These are phyloP conservation scores for Himalopsyche tibetana DNA, from an alignment of 2,888 invertebrate genomes.

Conservation along the genomic window DNA sequence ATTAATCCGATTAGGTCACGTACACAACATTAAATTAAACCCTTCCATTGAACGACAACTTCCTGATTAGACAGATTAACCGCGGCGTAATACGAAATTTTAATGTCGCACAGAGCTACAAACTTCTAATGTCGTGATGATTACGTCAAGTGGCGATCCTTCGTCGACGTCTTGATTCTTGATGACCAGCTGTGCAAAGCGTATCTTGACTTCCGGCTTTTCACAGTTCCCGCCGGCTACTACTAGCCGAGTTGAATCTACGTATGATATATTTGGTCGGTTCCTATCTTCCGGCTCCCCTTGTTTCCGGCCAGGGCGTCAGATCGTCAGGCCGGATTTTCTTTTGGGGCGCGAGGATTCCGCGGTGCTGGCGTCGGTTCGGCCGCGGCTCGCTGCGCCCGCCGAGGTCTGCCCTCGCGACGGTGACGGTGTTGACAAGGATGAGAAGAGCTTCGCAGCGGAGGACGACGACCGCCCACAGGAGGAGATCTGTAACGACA, in stretches of 20 bases:
- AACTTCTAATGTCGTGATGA: neutral
- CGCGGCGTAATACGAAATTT: slow-evolving; percentile 27
- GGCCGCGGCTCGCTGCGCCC: slow-evolving; percentile 42
- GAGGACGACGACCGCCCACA: slow-evolving; percentile 44
- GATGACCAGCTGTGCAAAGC: neutral
- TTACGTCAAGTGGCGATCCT: no score
- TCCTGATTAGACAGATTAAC: slow-evolving; percentile 40
- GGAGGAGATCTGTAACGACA: slow-evolving; percentile 59
- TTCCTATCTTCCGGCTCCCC: slow-evolving; percentile 5
- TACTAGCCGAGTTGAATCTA: neutral
- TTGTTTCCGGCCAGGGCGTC: slow-evolving; percentile 32
- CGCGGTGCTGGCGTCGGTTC: slow-evolving; percentile 27
- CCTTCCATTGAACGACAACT: slow-evolving; percentile 19
- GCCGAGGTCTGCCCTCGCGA: slow-evolving; percentile 37
- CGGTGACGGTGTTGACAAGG: slow-evolving; percentile 13
- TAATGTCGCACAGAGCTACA: slow-evolving; percentile 38
- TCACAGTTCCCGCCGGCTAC: neutral
- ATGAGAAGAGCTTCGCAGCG: slow-evolving; percentile 42
- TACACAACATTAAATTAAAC: slow-evolving; percentile 22
- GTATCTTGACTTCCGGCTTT: neutral
- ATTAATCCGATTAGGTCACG: slow-evolving; percentile 32
- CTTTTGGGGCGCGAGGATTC: slow-evolving; percentile 37
- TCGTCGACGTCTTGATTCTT: slow-evolving; percentile 14
- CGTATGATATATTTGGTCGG: neutral
- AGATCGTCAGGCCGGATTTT: slow-evolving; percentile 40